A percentile compares a stretch with the other conserved stretches of the same genome.
phyloP scores from a whole-genome alignment of 2,797 vertebrate genomes.

The Heterohyrax brucei region DNA sequence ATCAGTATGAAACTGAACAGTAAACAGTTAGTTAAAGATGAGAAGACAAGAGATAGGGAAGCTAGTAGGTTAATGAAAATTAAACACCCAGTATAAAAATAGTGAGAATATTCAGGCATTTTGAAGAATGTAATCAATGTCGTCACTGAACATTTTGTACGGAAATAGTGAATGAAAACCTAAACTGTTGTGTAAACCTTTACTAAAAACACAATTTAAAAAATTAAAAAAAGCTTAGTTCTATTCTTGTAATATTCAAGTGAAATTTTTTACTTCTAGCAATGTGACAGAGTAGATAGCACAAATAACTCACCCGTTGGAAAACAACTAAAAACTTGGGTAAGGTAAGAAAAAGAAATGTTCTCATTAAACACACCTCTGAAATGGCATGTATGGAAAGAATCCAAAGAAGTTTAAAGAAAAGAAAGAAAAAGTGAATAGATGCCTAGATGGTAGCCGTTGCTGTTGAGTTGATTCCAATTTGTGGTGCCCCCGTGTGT shows the following conservation, averaged over 20 bases:
- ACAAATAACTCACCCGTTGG: slow-evolving; percentile 1
- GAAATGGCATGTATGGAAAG: slow-evolving; percentile 38
- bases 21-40: background rate
- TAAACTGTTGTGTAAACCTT: no score
- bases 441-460: background rate
- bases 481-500: background rate
- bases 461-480: background rate
- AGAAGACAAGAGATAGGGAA: background rate
- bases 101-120: no score
- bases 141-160: no score
- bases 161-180: no score
- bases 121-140: no score
- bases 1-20: background rate
- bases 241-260: slow-evolving; percentile 57
- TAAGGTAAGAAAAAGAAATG: slow-evolving; percentile 1
- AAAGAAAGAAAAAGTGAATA: background rate
- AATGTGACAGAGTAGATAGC: background rate
- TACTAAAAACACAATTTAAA: no score
- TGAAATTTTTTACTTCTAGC: slow-evolving; percentile 44
- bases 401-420: background rate
- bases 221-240: slow-evolving; percentile 13
- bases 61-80: background rate
- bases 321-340: slow-evolving; percentile 65
- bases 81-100: no score
- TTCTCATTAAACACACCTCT: slow-evolving; percentile 33